Conservation (phyloP, 1,140 invertebrate genomes). For the Rhopalosiphum padi region DNA sequence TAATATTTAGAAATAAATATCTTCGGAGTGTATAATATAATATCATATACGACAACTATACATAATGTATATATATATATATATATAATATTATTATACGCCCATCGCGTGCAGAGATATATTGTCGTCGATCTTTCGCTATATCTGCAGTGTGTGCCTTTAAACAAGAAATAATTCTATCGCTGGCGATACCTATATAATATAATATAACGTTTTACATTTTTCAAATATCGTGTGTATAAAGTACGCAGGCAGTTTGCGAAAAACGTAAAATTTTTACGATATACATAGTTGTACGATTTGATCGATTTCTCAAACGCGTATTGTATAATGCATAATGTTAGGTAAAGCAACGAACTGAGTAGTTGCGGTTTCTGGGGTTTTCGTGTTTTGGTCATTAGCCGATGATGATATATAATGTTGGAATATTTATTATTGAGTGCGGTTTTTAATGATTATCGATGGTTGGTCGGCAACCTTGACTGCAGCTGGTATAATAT, state of each 20-base stretch:
- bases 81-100: neutral
- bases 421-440: neutral
- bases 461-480: neutral
- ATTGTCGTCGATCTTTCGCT: neutral
- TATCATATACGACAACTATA: neutral
- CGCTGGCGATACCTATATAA: neutral
- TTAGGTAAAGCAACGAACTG: neutral
- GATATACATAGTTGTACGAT: neutral
- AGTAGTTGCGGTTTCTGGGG: neutral
- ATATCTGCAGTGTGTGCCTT: neutral
- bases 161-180: neutral
- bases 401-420: neutral
- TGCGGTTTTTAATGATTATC: neutral
- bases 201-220: neutral
- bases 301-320: neutral
- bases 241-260: neutral
- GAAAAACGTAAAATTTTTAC: neutral
- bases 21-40: neutral
- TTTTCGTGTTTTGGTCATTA: slow-evolving; percentile 1
- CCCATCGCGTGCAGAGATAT: neutral
- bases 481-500: neutral
- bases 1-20: neutral
- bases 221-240: neutral
- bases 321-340: neutral
- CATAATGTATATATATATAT: neutral